Base-by-base conservation (phyloP, 2,888 invertebrate species). In the Caenorhabditis sp. region DNA sequence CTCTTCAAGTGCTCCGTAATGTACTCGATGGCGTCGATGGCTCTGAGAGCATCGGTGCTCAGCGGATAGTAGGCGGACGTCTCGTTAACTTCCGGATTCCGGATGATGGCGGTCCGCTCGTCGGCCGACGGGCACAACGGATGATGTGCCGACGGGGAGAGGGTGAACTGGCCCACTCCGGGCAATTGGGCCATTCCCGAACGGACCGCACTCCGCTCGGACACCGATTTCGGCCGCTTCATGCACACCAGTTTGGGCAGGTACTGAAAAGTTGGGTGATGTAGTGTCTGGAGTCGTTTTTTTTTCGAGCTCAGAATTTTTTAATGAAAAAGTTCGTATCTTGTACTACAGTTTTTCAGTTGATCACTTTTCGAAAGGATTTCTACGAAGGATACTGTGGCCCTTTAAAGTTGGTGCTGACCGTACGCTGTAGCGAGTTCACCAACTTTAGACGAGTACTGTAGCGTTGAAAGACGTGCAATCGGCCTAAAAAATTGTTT, bases 141-240 rank as follows among this genome's bases (percentile, higher is more conserved):
- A 66, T 88, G 88, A 74, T 87, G 87, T 8, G 83, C 82, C 0
- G 86, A 78, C 0, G 84, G 84, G 48, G 73, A 78, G 15, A 82
- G 61, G 17, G 85, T 65, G 72, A 88, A 88, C 43, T 82, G 78
- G 13, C 88, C 87, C 15, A 88, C 55, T 1, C 87, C 87, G 8
- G 78, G 83, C 43, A 79, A 43, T 30, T 77, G 78, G 17, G 80
- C 79, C 59, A 77, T 65, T 50, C 72, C 74, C 27, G 61, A 66
- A 8, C 73, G 62, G 11, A 83, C 78, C 1, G 78, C 80, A 27
- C 76, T 83, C 43, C 32, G 97, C 52, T 84, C 83, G 4, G 71
- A 55, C 15, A 72, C 71, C 15, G 79, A 68, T 41, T 82, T 83
- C 15, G 99, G 99, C 85, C 98, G 92, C 89, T 95, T 94, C 97